Evolutionary conservation across 2,797 vertebrate species (phyloP).

Genomic region (Danionella dracula): DNA sequence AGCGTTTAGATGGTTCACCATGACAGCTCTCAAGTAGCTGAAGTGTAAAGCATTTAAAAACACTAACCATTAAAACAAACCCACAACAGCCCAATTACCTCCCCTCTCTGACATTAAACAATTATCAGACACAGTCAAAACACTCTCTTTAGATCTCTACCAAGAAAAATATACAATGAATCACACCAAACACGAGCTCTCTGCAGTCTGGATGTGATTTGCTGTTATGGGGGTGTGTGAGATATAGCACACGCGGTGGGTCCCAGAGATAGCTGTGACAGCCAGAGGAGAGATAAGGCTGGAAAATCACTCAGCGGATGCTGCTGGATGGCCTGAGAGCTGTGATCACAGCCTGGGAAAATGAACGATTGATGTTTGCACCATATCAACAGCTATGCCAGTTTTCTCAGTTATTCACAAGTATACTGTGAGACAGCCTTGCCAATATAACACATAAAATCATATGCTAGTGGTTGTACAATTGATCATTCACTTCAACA

Average conservation of each 20-base stretch:
- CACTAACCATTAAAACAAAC: not conserved
- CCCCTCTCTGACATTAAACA: slow-evolving; percentile 64
- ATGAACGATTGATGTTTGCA: slow-evolving; percentile 19
- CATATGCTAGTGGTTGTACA: not conserved
- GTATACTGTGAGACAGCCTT: not conserved
- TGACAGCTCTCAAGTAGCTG: not conserved
- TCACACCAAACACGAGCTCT: not conserved
- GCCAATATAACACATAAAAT: not conserved
- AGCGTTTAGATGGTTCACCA: not conserved
- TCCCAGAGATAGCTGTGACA: slow-evolving; percentile 22
- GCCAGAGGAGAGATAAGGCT: slow-evolving; percentile 24
- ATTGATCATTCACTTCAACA: not conserved
- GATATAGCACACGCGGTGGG: not conserved
- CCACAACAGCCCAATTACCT: slow-evolving; percentile 62
- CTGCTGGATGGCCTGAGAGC: not conserved
- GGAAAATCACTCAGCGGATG: slow-evolving; percentile 12
- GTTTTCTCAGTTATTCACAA: not conserved
- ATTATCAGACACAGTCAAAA: slow-evolving; percentile 55
- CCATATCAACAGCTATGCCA: slow-evolving; percentile 6
- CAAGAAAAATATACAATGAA: not conserved
- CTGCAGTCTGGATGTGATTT: not conserved
- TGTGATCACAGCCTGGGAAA: slow-evolving; percentile 24
- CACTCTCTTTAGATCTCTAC: not conserved
- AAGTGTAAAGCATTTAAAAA: not conserved
- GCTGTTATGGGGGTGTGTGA: not conserved